Percentiles rank a stretch among this genome's conserved stretches.
phyloP scores from a whole-genome alignment of 2,888 invertebrate species.

The Chrysomela aeneicollis region DNA sequence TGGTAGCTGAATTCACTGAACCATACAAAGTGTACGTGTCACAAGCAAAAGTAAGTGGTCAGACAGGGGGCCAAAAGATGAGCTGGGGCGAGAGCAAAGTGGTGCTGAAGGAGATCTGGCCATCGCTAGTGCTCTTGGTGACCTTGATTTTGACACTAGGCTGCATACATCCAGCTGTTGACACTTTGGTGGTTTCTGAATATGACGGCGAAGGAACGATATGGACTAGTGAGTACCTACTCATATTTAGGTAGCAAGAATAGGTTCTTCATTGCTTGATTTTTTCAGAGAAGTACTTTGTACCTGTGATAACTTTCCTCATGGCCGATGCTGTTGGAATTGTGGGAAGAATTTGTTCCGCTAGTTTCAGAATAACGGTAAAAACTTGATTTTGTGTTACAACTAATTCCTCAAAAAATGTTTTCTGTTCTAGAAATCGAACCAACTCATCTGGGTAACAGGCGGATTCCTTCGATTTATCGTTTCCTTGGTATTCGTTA shows the following conservation, averaged over 20 bases:
- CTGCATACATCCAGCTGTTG: constrained; percentile 6
- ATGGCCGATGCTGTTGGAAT: neutral
- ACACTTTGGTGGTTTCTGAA: constrained; percentile 8
- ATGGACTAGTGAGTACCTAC: constrained; percentile 8
- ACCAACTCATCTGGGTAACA: neutral
- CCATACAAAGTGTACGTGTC: neutral
- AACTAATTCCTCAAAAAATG: neutral
- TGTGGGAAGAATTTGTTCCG: neutral
- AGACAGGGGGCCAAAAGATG: neutral
- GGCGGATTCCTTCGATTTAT: neutral
- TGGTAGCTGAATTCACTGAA: neutral
- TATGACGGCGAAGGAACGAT: neutral
- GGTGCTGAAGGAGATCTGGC: constrained; percentile 6
- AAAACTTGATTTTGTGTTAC: neutral
- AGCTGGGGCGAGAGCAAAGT: constrained; percentile 4
- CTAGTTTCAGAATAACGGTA: neutral
- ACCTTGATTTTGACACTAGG: neutral
- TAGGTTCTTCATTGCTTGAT: neutral
- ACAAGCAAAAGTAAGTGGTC: neutral
- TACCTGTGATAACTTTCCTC: neutral
- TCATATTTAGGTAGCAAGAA: no score
- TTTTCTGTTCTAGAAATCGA: neutral
- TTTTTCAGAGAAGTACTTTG: neutral
- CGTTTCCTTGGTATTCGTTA: neutral
- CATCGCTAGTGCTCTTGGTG: neutral